Conservation (phyloP, 2,797 vertebrate genomes). For the Galago senegalensis region DNA sequence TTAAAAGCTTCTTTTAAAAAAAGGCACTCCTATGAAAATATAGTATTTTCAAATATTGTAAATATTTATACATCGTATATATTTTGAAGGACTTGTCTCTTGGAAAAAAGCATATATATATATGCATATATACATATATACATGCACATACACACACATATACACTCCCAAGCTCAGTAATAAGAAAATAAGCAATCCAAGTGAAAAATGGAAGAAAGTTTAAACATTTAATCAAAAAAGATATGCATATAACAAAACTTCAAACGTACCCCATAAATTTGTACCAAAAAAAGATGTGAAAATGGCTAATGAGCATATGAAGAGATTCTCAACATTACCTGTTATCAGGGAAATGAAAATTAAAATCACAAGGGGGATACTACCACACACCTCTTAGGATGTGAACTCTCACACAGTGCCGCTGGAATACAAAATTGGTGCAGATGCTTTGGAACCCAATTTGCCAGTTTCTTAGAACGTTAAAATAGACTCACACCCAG, state of each 20-base stretch:
- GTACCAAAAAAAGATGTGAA: not conserved
- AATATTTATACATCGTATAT: not conserved
- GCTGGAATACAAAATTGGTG: not conserved
- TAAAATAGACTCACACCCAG: not conserved
- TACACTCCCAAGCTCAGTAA: not conserved
- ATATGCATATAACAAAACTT: not conserved
- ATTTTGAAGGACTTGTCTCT: not conserved
- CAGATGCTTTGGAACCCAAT: not conserved
- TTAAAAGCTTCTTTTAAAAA: not conserved
- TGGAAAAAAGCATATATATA: not conserved
- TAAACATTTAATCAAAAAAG: conserved; percentile 8
- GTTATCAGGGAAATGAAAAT: not conserved
- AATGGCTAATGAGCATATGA: not conserved
- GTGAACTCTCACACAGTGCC: not conserved
- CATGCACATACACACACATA: too few species aligned
- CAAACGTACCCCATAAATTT: not conserved
- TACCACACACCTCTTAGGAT: not conserved
- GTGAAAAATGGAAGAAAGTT: not conserved
- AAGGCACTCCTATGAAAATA: not conserved
- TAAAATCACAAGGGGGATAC: not conserved
- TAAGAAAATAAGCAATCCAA: conserved; percentile 19
- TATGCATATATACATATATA: too few species aligned
- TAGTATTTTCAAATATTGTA: not conserved
- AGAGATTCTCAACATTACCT: not conserved
- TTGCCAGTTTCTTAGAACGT: not conserved